Conservation (phyloP, 2,113 vertebrate species). For the Myiozetetes cayanensis region DNA sequence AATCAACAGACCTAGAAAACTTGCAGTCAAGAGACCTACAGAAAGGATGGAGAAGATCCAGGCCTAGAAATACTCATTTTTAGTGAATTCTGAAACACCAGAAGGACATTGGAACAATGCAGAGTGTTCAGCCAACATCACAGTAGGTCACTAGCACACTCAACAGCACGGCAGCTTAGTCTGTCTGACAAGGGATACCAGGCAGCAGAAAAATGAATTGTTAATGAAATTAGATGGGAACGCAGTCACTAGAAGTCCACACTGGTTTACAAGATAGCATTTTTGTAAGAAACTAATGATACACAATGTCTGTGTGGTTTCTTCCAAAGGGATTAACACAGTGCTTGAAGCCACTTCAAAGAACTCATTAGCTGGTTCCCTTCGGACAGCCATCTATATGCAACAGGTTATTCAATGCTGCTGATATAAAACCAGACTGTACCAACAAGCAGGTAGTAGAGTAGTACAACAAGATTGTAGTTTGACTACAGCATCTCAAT, state of each 20-base stretch:
- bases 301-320: neutral
- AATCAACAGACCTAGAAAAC: neutral
- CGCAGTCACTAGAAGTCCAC: neutral
- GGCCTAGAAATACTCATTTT: neutral
- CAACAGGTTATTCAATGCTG: neutral
- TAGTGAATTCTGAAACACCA: neutral
- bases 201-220: neutral
- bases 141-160: slow-evolving; percentile 4
- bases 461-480: neutral
- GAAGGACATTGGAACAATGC: slow-evolving; percentile 12
- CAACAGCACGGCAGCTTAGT: neutral
- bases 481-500: neutral
- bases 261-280: neutral
- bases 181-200: neutral
- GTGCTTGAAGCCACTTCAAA: neutral
- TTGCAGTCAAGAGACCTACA: neutral
- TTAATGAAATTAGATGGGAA: neutral
- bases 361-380: neutral
- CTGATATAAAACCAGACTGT: neutral
- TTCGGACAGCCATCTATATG: neutral
- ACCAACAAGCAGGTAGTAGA: neutral
- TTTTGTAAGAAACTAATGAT: neutral
- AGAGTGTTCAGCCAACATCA: neutral
- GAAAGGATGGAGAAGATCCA: neutral
- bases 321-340: neutral